Conservation (phyloP, 1,140 invertebrate genomes). For the Ostrea denselamellosa region DNA sequence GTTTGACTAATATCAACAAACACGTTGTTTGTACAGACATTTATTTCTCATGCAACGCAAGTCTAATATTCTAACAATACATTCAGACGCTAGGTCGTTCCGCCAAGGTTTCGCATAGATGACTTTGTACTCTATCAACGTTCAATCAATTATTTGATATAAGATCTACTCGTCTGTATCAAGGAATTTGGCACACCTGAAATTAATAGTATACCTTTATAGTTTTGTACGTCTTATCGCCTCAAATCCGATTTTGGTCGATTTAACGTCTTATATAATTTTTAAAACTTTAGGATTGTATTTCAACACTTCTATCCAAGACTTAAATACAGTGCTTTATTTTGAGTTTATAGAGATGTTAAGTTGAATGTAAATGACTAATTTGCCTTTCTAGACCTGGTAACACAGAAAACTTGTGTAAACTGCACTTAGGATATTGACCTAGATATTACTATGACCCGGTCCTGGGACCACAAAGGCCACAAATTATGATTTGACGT, state of each 20-base stretch:
- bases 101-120: background rate
- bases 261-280: background rate
- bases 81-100: background rate
- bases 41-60: background rate
- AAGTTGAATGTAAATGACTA: background rate
- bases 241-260: background rate
- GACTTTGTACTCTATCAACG: background rate
- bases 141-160: background rate
- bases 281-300: no score
- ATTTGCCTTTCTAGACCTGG: background rate
- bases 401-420: background rate
- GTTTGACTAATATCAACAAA: background rate
- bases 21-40: background rate
- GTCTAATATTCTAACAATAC: background rate
- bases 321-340: background rate
- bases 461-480: background rate
- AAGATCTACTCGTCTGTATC: background rate
- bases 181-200: slow-evolving; percentile 1
- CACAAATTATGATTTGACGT: slow-evolving; percentile 1
- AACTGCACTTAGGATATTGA: background rate
- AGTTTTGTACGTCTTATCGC: background rate
- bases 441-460: background rate
- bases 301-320: background rate
- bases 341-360: background rate
- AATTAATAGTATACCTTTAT: slow-evolving; percentile 26